These are phyloP conservation scores for Lepus timidus DNA, from an alignment of 2,113 vertebrate genomes.

Conservation along the genomic window DNA sequence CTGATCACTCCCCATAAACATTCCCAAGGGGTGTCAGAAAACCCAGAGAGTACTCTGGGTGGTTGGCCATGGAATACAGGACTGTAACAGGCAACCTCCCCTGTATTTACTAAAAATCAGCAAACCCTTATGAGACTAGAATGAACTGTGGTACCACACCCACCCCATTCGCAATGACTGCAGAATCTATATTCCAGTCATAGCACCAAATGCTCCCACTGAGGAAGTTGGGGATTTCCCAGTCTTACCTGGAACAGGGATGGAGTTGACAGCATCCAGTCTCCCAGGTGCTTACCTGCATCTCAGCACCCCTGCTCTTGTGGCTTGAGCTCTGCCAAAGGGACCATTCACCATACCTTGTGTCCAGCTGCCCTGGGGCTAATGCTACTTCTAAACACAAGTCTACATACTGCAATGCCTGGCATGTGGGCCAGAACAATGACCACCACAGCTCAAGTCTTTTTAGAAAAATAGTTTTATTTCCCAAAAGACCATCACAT, in stretches of 20 bases:
- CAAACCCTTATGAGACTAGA: not conserved
- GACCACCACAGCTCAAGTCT: conserved; percentile 85
- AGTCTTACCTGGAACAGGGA: conserved; percentile 45
- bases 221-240: not conserved
- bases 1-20: not conserved
- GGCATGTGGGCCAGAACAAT: conserved; percentile 63
- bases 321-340: not conserved
- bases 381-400: conserved; percentile 52
- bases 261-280: not conserved
- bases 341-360: not conserved
- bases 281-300: conserved; percentile 42
- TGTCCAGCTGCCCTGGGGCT: not conserved
- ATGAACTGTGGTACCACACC: not conserved
- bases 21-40: conserved; percentile 36
- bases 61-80: not conserved
- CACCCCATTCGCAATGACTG: not conserved
- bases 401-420: not conserved
- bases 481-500: conserved; percentile 72
- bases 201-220: not conserved
- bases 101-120: conserved; percentile 3
- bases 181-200: not conserved
- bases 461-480: conserved; percentile 98
- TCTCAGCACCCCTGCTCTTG: not conserved
- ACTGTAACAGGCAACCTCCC: not conserved
- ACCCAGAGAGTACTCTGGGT: not conserved